Conservation (phyloP, 2,888 invertebrate genomes). For the Drosophila maculinotata region DNA sequence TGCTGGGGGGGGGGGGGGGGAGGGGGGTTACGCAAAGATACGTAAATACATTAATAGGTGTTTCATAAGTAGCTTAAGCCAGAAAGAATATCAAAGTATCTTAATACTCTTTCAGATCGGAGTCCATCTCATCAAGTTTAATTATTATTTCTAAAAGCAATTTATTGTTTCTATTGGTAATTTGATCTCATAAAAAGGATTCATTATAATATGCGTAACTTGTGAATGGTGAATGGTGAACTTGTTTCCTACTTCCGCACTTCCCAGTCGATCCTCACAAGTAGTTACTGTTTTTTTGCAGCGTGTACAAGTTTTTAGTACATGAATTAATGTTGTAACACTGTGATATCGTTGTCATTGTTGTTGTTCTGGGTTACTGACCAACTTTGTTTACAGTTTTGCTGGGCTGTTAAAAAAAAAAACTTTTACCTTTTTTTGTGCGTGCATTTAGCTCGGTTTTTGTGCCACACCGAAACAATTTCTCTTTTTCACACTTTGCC, state of each 20-base stretch:
- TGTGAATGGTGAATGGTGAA: no score
- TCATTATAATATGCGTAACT: no score
- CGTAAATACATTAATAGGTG: slow-evolving; percentile 4
- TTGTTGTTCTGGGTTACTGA: slow-evolving; percentile 3
- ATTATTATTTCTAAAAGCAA: no score
- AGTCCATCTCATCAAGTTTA: no score
- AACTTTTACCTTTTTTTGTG: slow-evolving; percentile 26
- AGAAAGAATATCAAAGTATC: not conserved
- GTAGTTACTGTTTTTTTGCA: not conserved
- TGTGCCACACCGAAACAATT: slow-evolving; percentile 39
- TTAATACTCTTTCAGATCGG: no score
- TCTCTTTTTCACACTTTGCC: slow-evolving; percentile 46
- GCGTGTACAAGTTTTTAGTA: slow-evolving; percentile 24
- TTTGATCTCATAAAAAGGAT: no score
- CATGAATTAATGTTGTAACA: slow-evolving; percentile 53
- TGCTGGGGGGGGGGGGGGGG: not conserved
- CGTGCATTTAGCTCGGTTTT: slow-evolving; percentile 18
- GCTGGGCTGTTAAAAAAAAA: slow-evolving; percentile 6
- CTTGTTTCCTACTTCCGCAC: no score
- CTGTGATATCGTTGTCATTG: slow-evolving; percentile 5
- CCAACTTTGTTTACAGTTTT: slow-evolving; percentile 26
- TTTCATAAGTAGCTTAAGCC: slow-evolving; percentile 5
- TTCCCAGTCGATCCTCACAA: not conserved
- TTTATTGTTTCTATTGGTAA: no score
- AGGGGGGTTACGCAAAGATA: not conserved